phyloP scores from a whole-genome alignment of 2,797 vertebrate species.

The Helarctos malayanus region DNA sequence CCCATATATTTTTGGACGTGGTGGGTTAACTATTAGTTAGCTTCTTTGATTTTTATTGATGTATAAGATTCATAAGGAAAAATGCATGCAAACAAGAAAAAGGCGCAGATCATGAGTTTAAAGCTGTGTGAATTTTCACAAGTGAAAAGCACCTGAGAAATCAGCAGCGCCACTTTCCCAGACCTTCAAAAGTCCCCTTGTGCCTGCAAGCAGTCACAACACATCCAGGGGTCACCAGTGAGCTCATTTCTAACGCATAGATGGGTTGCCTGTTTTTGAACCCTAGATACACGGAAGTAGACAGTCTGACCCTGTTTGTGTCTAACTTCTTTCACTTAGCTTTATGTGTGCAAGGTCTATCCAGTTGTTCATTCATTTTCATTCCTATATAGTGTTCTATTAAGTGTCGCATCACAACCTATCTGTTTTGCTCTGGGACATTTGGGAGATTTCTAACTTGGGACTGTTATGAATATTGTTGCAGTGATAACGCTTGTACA shows the following conservation, averaged over 20 bases:
- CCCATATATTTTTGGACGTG: neutral
- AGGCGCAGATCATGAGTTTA: neutral
- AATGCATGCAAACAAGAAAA: neutral
- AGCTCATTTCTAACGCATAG: neutral
- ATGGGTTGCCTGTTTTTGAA: neutral
- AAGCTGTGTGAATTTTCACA: neutral
- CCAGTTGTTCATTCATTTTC: neutral
- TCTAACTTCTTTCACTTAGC: neutral
- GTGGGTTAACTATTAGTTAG: neutral
- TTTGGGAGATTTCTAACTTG: neutral
- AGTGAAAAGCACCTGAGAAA: neutral
- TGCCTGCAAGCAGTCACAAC: neutral
- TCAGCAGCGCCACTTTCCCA: neutral
- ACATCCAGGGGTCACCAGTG: too few species aligned
- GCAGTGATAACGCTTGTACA: neutral
- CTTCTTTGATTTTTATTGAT: neutral
- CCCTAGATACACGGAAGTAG: too few species aligned
- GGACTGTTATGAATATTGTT: neutral
- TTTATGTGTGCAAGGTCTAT: neutral
- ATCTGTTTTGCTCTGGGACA: neutral
- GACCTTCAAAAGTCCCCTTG: neutral
- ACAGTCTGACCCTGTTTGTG: neutral
- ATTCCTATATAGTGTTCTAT: neutral
- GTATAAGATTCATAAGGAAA: neutral
- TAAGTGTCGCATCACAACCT: neutral